phyloP scores from a whole-genome alignment of 2,888 invertebrate genomes.

The Chouioia cunea region DNA sequence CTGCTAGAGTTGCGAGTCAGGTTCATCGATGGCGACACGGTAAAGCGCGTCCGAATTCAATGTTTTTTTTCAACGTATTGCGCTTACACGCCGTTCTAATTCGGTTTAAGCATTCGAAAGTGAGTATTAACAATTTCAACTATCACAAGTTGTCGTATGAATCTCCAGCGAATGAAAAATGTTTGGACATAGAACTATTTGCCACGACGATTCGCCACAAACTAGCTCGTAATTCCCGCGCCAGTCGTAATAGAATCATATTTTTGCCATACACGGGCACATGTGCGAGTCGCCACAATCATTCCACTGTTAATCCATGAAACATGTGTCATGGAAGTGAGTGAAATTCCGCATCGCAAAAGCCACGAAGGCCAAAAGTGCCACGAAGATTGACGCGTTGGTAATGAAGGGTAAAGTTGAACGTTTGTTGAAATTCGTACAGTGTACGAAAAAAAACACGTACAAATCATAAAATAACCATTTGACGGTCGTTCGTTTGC shows the following conservation, averaged over 20 bases:
- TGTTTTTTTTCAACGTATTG: too few relatives aligned
- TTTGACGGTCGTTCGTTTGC: too few relatives aligned
- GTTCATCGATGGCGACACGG: too few relatives aligned
- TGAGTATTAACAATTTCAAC: not conserved
- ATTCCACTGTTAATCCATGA: too few relatives aligned
- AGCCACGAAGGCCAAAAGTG: not conserved
- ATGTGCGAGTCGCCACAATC: not conserved
- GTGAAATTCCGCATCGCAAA: not conserved
- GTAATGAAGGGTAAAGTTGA: not conserved
- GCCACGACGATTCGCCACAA: constrained; percentile 15
- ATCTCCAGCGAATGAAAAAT: constrained; percentile 69
- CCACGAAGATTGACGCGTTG: constrained; percentile 2
- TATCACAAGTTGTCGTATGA: constrained; percentile 69
- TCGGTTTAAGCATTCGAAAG: constrained; percentile 4
- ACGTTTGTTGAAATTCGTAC: not conserved
- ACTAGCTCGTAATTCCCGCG: constrained; percentile 15
- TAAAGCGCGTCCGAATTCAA: too few relatives aligned
- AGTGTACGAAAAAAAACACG: too few relatives aligned
- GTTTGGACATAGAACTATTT: constrained; percentile 70
- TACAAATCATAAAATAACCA: too few relatives aligned
- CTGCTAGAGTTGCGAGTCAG: too few relatives aligned
- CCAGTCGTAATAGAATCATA: constrained; percentile 26
- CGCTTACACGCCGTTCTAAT: too few relatives aligned
- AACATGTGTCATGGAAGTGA: too few relatives aligned
- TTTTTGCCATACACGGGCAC: not conserved